phyloP scores from a whole-genome alignment of 2,888 invertebrate species.

The Drosophila nr. fundita region DNA sequence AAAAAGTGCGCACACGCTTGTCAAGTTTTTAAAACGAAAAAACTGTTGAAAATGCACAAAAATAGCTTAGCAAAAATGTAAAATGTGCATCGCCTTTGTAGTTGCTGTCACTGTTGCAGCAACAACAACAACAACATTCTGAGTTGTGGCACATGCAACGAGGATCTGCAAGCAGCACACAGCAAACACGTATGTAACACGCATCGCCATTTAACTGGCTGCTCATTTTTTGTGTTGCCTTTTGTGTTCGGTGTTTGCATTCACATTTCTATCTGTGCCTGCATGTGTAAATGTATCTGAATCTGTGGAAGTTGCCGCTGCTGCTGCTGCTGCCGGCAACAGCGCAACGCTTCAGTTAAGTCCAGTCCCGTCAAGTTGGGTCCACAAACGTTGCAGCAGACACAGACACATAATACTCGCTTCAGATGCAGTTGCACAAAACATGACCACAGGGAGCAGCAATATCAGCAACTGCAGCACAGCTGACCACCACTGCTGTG shows the following conservation, averaged over 20 bases:
- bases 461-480: neutral
- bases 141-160: slow-evolving; percentile 46
- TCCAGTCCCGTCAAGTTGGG: neutral
- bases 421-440: slow-evolving; percentile 38
- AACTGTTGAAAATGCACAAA: slow-evolving; percentile 64
- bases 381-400: slow-evolving; percentile 8
- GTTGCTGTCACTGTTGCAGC: slow-evolving; percentile 42
- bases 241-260: slow-evolving; percentile 46
- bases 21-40: slow-evolving; percentile 56
- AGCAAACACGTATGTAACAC: slow-evolving; percentile 58
- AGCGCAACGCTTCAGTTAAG: slow-evolving; percentile 13
- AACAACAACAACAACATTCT: slow-evolving; percentile 26
- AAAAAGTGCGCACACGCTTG: slow-evolving; percentile 63
- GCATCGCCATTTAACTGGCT: slow-evolving; percentile 70
- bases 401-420: slow-evolving; percentile 9
- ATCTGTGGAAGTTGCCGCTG: slow-evolving; percentile 30
- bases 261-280: slow-evolving; percentile 46
- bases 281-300: slow-evolving; percentile 28
- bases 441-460: slow-evolving; percentile 36
- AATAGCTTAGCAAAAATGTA: slow-evolving; percentile 65
- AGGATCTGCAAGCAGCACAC: slow-evolving; percentile 15
- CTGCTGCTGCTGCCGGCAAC: slow-evolving; percentile 29
- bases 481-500: neutral
- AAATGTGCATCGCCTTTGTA: slow-evolving; percentile 38
- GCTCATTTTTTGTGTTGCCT: slow-evolving; percentile 23